phyloP scores from a whole-genome alignment of 2,888 invertebrate genomes.

The Papilio elwesi region DNA sequence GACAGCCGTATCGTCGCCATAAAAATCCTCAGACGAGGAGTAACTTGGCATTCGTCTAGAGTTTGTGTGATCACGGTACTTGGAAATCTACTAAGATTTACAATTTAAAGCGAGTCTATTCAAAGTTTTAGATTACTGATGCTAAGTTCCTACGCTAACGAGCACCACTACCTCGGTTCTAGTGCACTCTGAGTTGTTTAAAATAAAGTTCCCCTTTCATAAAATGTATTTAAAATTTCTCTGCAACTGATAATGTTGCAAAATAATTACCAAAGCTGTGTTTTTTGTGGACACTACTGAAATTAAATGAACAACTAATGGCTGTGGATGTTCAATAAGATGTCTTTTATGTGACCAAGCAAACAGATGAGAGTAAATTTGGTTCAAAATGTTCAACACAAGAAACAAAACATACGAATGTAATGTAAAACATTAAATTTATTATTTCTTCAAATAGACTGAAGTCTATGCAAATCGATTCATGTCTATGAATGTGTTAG shows the following conservation, averaged over 20 bases:
- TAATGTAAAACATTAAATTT: slow-evolving; percentile 11
- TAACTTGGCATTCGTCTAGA: slow-evolving; percentile 3
- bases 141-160: slow-evolving; percentile 13
- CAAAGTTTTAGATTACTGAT: slow-evolving; percentile 27
- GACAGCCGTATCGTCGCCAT: slow-evolving; percentile 19
- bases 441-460: slow-evolving; percentile 1
- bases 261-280: too few species aligned
- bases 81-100: slow-evolving; percentile 30
- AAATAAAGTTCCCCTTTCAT: slow-evolving; percentile 3
- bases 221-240: background rate
- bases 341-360: background rate
- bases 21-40: slow-evolving; percentile 25
- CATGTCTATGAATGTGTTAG: slow-evolving; percentile 32
- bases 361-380: too few species aligned
- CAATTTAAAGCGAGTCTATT: slow-evolving; percentile 30
- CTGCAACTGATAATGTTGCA: too few species aligned
- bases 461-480: slow-evolving; percentile 23
- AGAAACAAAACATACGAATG: too few species aligned
- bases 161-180: background rate
- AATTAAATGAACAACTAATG: too few species aligned
- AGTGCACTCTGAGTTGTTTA: slow-evolving; percentile 11
- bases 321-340: too few species aligned
- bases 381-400: too few species aligned
- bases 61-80: slow-evolving; percentile 25
- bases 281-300: too few species aligned